Evolutionary conservation across 92 coral and sea anemone species (phyloP).

Genomic region (Phenganax stokvisi): DNA sequence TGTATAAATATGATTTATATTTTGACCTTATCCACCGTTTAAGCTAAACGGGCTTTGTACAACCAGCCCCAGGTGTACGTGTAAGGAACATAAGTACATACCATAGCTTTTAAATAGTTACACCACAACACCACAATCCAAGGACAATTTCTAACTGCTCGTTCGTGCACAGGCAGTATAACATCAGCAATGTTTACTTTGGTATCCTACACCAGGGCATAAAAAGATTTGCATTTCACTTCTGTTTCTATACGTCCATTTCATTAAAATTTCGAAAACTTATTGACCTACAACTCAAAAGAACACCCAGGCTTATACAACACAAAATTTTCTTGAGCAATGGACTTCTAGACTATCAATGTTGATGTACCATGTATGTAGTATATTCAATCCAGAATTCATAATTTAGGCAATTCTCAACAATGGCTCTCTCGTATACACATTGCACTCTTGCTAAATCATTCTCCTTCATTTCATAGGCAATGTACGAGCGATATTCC

Average conservation of each 20-base stretch:
- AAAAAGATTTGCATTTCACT: not conserved
- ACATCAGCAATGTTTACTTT: slow-evolving; percentile 70
- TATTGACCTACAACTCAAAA: too few relatives aligned
- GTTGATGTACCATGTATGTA: slow-evolving; percentile 59
- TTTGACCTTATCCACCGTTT: too few relatives aligned
- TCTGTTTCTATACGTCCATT: too few relatives aligned
- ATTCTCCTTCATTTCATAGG: slow-evolving; percentile 69
- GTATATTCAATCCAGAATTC: slow-evolving; percentile 92
- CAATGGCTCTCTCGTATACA: slow-evolving; percentile 86
- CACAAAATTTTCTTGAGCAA: too few relatives aligned
- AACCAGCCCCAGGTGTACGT: too few relatives aligned
- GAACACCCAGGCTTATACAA: too few relatives aligned
- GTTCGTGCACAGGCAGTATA: slow-evolving; percentile 78
- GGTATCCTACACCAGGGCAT: slow-evolving; percentile 55
- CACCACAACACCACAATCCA: slow-evolving; percentile 93
- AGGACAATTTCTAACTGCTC: slow-evolving; percentile 88
- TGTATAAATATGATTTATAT: too few relatives aligned
- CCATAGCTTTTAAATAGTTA: slow-evolving; percentile 81
- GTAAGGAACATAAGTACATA: slow-evolving; percentile 19
- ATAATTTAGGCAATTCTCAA: slow-evolving; percentile 79
- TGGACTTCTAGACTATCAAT: not conserved
- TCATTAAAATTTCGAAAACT: too few relatives aligned
- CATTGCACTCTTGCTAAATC: slow-evolving; percentile 86
- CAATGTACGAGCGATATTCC: slow-evolving; percentile 73
- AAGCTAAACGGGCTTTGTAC: too few relatives aligned